A percentile compares a stretch with the other conserved stretches of the same genome.
Conservation (phyloP, 1,140 invertebrate species). For the Drosophila cardini region DNA sequence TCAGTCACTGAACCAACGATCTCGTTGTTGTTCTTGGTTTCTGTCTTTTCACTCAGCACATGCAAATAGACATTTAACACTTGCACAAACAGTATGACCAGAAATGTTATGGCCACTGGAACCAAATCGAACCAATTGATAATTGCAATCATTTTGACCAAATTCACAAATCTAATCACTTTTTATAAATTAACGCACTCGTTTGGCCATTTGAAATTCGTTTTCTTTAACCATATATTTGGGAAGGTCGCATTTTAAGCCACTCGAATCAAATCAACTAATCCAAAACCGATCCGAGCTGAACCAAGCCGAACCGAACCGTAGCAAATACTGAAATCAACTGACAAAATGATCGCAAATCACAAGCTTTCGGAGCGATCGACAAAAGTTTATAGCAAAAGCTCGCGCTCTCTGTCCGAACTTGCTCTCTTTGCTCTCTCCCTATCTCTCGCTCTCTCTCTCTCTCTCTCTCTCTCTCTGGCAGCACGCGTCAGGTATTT, state of each 20-base stretch:
- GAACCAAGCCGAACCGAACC: conserved; percentile 41
- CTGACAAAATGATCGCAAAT: conserved; percentile 29
- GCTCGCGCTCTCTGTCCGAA: conserved; percentile 38
- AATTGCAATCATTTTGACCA: conserved; percentile 49
- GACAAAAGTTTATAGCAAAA: conserved; percentile 54
- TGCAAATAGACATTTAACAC: conserved; percentile 72
- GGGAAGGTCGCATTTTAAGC: conserved; percentile 31
- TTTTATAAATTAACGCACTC: conserved; percentile 22
- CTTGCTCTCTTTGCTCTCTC: conserved; percentile 35
- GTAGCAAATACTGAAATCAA: conserved; percentile 52
- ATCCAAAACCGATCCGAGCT: background rate
- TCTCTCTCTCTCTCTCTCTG: conserved; percentile 19
- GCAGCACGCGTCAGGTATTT: conserved; percentile 65
- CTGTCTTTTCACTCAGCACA: conserved; percentile 48
- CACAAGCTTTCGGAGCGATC: conserved; percentile 23
- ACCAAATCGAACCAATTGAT: conserved; percentile 75
- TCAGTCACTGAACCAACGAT: conserved; percentile 12
- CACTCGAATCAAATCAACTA: conserved; percentile 1
- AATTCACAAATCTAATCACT: conserved; percentile 23
- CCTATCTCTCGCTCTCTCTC: conserved; percentile 17
- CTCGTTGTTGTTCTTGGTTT: conserved; percentile 39
- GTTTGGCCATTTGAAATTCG: conserved; percentile 20
- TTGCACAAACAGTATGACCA: conserved; percentile 66
- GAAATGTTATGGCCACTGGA: conserved; percentile 61
- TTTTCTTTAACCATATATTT: background rate